Base-by-base conservation (phyloP, 1,140 invertebrate genomes). In the Cydia splendana region DNA sequence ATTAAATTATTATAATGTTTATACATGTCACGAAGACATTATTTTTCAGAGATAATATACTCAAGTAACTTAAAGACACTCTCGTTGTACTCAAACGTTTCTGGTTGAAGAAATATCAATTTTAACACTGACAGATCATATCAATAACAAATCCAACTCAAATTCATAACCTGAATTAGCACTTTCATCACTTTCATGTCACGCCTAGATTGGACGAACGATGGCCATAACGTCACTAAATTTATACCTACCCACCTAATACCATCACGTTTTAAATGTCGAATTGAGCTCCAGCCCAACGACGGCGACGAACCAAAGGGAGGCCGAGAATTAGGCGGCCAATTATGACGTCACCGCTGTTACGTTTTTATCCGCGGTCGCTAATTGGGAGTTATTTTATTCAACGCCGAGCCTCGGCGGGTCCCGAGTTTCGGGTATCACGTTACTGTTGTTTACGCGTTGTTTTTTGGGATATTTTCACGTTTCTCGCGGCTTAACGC, bases 401-500 rank as follows among this genome's bases (percentile, higher is more conserved):
- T 62, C 57, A n/a, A n/a, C 15, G 15, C 20, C 57, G 57, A 20
- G 57, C 18, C 57, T 12, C 5, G 7, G 0, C 45, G 45, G 45
- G 45, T 12, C 45, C 45, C 13, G 45, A 57, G n/a, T 18, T 57
- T 18, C 53, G 15, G n/a, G 45, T 48, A 15, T 48, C 45, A 48
- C 13, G 45, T 15, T 48, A 48, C 10, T 48, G 45, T 48, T 57
- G 12, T 57, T 57, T 57, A 18, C 53, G n/a, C n/a, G 7, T 48
- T 48, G 7, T 20, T 57, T 57, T 57, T 6, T 57, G n/a, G 0
- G 53, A 18, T 18, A 57, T 57, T 57, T 57, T 57, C 5, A n/a
- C 15, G 53, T 57, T 57, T 57, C n/a, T 57, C 53, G n/a, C n/a
- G 53, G 15, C 53, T 76, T 78, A 75, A 24, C 65, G 53, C 69